Percentiles rank a stretch among this genome's conserved stretches.
Conservation (phyloP, 2,888 invertebrate species). For the Cloeon dipterum region DNA sequence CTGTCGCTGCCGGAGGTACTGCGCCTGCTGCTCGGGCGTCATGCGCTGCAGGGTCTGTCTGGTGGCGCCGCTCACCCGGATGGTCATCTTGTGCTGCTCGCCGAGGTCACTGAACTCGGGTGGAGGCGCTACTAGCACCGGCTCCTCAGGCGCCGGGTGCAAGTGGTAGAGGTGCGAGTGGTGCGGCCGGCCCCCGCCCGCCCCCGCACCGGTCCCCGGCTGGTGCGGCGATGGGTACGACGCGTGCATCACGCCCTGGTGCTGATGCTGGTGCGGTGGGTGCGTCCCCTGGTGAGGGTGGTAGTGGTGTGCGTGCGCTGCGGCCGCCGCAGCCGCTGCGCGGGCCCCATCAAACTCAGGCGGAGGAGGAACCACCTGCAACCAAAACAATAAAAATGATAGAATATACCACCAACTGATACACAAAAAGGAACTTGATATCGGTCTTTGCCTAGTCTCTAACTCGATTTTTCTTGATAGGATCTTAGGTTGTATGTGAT, state of each 20-base stretch:
- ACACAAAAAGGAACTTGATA: no score
- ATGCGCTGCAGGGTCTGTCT: conserved; percentile 10
- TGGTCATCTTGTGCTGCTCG: conserved; percentile 8
- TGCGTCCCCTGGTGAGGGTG: background rate
- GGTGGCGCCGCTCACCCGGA: conserved; percentile 11
- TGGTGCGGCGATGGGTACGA: background rate
- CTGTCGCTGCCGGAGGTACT: conserved; percentile 9
- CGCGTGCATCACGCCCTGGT: background rate
- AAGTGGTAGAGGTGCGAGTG: background rate
- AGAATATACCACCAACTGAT: no score
- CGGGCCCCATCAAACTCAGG: conserved; percentile 28
- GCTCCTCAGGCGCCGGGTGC: conserved; percentile 17
- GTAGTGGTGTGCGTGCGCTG: conserved; percentile 7
- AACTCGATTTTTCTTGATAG: no score
- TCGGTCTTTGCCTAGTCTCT: no score
- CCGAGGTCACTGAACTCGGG: conserved; percentile 71
- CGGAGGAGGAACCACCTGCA: conserved; percentile 32
- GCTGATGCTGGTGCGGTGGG: background rate
- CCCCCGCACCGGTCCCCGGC: background rate
- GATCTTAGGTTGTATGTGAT: no score
- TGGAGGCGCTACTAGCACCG: conserved; percentile 56
- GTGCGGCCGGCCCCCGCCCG: background rate
- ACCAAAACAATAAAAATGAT: no score
- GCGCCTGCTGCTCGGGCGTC: conserved; percentile 14
- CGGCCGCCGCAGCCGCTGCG: conserved; percentile 16